phyloP scores from a whole-genome alignment of 2,888 invertebrate species.

The Habrosyne pyritoides region DNA sequence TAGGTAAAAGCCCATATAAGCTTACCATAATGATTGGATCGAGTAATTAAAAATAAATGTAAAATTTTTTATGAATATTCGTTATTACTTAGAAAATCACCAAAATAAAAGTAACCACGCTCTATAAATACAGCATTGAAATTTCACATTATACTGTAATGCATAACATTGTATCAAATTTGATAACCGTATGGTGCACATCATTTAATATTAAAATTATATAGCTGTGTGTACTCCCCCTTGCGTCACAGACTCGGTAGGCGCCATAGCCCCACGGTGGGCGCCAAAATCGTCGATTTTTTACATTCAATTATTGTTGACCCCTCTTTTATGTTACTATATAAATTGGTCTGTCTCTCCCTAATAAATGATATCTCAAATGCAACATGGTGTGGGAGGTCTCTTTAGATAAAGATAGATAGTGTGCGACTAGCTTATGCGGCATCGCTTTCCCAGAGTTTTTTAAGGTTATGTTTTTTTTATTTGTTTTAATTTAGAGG shows the following conservation, averaged over 20 bases:
- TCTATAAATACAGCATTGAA: not conserved
- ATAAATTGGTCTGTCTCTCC: slow-evolving; percentile 78
- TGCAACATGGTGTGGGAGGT: slow-evolving; percentile 72
- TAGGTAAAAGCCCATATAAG: too few relatives aligned
- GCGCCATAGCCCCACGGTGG: slow-evolving; percentile 42
- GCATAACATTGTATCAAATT: slow-evolving; percentile 23
- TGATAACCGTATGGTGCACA: slow-evolving; percentile 55
- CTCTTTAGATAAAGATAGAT: slow-evolving; percentile 52
- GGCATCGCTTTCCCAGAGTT: not conserved
- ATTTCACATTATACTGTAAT: not conserved
- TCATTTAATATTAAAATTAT: slow-evolving; percentile 75
- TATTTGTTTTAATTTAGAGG: too few relatives aligned
- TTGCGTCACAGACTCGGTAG: slow-evolving; percentile 22
- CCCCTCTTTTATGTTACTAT: slow-evolving; percentile 60
- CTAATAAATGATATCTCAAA: slow-evolving; percentile 72
- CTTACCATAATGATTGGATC: too few relatives aligned
- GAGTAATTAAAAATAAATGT: too few relatives aligned
- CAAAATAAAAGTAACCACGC: not conserved
- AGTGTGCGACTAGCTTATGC: slow-evolving; percentile 31
- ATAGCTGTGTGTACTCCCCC: slow-evolving; percentile 51
- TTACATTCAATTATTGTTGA: slow-evolving; percentile 79
- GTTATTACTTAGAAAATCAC: too few relatives aligned
- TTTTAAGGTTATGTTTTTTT: too few relatives aligned
- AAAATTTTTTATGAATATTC: too few relatives aligned
- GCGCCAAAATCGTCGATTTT: slow-evolving; percentile 69